Evolutionary conservation across 1,140 invertebrate species (phyloP).

Genomic region (Proctacanthus coquilletti): DNA sequence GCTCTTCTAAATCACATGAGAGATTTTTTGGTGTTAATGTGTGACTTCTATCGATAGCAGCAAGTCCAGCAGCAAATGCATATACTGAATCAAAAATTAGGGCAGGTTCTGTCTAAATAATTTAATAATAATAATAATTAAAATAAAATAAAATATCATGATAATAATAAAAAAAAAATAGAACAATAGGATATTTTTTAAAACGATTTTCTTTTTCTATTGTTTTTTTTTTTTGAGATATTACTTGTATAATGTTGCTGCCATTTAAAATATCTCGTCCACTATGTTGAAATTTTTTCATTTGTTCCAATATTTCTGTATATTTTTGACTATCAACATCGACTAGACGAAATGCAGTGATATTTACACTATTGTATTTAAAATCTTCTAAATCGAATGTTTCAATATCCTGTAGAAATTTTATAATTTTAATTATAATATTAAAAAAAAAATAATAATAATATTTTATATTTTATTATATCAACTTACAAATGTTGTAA

Average conservation of each 20-base stretch:
- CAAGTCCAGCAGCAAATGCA: constrained; percentile 66
- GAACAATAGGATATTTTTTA: constrained; percentile 2
- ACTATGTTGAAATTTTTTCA: constrained; percentile 65
- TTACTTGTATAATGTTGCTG: constrained; percentile 19
- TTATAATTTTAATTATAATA: constrained; percentile 3
- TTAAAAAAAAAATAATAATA: constrained; percentile 1
- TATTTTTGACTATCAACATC: constrained; percentile 63
- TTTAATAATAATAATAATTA: constrained; percentile 13
- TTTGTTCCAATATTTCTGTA: constrained; percentile 59
- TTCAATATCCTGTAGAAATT: constrained; percentile 68
- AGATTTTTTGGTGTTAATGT: constrained; percentile 55
- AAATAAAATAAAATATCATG: constrained; percentile 5
- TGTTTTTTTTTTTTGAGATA: constrained; percentile 2
- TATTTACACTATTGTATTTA: constrained; percentile 80
- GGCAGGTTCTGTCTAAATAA: constrained; percentile 81
- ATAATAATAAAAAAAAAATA: constrained; percentile 1
- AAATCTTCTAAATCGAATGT: constrained; percentile 80
- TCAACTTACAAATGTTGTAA: constrained; percentile 79
- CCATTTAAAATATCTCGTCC: constrained; percentile 19
- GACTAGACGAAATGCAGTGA: constrained; percentile 72
- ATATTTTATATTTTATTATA: constrained; percentile 1
- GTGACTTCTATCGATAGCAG: constrained; percentile 51
- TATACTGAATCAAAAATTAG: constrained; percentile 84
- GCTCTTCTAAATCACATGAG: constrained; percentile 65
- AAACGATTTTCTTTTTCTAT: too few species aligned